These are phyloP conservation scores for Drosophila seguyi DNA, from an alignment of 1,140 invertebrate genomes.

Conservation along the genomic window DNA sequence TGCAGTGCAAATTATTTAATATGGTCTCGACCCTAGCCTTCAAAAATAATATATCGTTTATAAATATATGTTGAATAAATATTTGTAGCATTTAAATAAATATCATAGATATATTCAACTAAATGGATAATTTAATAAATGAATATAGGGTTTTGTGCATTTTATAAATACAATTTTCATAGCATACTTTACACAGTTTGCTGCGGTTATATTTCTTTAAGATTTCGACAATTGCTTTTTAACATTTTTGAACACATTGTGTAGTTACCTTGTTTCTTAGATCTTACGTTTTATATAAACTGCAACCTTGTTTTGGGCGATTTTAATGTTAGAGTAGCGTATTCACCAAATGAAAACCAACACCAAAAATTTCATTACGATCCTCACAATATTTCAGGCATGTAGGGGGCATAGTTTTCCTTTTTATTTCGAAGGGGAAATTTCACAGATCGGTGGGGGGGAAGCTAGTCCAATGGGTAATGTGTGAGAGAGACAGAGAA, in stretches of 20 bases:
- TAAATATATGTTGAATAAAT: constrained; percentile 13
- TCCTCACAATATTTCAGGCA: constrained; percentile 44
- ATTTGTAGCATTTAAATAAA: constrained; percentile 31
- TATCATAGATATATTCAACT: constrained; percentile 35
- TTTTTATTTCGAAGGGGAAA: background rate
- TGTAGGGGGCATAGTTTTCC: constrained; percentile 11
- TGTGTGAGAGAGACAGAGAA: constrained; percentile 21
- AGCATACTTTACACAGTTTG: constrained; percentile 69
- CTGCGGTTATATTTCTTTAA: constrained; percentile 48
- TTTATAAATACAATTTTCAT: constrained; percentile 73
- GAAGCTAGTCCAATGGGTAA: constrained; percentile 31
- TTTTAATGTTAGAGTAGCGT: constrained; percentile 22
- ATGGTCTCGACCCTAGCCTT: constrained; percentile 80
- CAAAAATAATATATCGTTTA: constrained; percentile 43
- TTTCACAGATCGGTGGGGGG: constrained; percentile 14
- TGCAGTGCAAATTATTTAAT: constrained; percentile 83
- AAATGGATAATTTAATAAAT: constrained; percentile 53
- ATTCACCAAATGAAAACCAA: constrained; percentile 63
- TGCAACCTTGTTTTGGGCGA: constrained; percentile 11
- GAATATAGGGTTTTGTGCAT: constrained; percentile 75
- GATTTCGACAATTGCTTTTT: constrained; percentile 80
- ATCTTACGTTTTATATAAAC: constrained; percentile 37
- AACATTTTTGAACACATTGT: constrained; percentile 81
- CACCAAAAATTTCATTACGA: constrained; percentile 66
- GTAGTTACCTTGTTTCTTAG: constrained; percentile 70